Conservation (phyloP, 2,888 invertebrate genomes). For the Clistopyga incitator region DNA sequence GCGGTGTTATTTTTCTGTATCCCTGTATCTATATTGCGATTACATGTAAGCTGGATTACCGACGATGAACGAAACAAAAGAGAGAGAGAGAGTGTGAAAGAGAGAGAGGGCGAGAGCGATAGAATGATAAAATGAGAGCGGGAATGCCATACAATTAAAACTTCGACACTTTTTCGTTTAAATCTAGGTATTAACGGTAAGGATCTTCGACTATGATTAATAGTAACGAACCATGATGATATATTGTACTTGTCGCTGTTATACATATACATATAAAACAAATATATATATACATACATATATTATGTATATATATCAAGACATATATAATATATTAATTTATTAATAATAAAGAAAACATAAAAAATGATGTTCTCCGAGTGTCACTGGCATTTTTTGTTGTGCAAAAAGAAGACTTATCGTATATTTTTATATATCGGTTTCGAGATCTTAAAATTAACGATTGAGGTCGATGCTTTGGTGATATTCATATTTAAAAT, state of each 20-base stretch:
- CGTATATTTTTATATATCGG: background rate
- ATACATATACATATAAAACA: constrained; percentile 81
- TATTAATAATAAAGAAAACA: constrained; percentile 83
- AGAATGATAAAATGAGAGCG: constrained; percentile 51
- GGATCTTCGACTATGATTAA: constrained; percentile 80
- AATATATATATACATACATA: constrained; percentile 71
- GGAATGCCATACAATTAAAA: constrained; percentile 74
- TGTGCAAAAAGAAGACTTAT: background rate
- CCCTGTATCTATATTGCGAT: constrained; percentile 80
- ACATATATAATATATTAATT: constrained; percentile 81
- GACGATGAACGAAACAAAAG: constrained; percentile 60
- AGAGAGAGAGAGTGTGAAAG: constrained; percentile 60
- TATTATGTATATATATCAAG: constrained; percentile 74
- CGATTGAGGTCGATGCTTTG: no score
- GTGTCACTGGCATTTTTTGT: background rate
- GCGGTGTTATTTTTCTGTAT: constrained; percentile 84
- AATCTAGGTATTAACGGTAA: constrained; percentile 77
- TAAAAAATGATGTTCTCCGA: constrained; percentile 65
- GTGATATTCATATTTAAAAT: no score
- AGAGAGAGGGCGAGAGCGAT: constrained; percentile 69
- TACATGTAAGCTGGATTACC: constrained; percentile 65
- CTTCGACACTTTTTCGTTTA: constrained; percentile 78
- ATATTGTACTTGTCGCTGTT: constrained; percentile 83
- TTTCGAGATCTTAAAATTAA: no score
- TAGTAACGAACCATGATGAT: constrained; percentile 80